These are phyloP conservation scores for Axea sp. DNA, from an alignment of 2,888 invertebrate species.

Conservation along the genomic window DNA sequence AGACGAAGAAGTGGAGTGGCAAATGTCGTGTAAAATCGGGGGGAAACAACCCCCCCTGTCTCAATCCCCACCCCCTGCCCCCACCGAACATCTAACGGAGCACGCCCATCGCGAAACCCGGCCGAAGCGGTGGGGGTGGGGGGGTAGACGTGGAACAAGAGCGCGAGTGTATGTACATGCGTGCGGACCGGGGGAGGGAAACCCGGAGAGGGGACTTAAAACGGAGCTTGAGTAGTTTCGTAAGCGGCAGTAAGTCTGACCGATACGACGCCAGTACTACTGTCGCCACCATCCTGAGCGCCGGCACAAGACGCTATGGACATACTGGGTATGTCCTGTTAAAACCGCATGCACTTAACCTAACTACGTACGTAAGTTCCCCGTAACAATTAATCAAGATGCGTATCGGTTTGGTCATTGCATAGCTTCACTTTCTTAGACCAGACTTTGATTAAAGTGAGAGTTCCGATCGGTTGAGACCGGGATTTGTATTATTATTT, in stretches of 20 bases:
- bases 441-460: constrained; percentile 21
- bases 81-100: constrained; percentile 63
- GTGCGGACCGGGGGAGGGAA: constrained; percentile 55
- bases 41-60: constrained; percentile 62
- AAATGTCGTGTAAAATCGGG: constrained; percentile 53
- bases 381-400: constrained; percentile 60
- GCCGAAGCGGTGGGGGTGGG: constrained; percentile 56
- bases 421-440: no score
- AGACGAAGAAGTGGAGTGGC: constrained; percentile 22
- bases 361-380: constrained; percentile 63
- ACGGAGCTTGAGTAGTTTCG: constrained; percentile 68
- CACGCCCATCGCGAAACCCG: constrained; percentile 72
- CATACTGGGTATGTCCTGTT: constrained; percentile 77
- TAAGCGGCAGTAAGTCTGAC: constrained; percentile 75
- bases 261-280: constrained; percentile 78
- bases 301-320: constrained; percentile 78
- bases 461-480: constrained; percentile 1
- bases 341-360: constrained; percentile 69
- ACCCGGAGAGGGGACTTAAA: constrained; percentile 63
- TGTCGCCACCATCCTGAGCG: constrained; percentile 78
- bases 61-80: constrained; percentile 63
- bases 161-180: constrained; percentile 31
- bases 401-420: constrained; percentile 29
- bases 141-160: constrained; percentile 35
- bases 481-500: not conserved